Conservation (phyloP, 1,140 invertebrate genomes). For the Telenomus remus region DNA sequence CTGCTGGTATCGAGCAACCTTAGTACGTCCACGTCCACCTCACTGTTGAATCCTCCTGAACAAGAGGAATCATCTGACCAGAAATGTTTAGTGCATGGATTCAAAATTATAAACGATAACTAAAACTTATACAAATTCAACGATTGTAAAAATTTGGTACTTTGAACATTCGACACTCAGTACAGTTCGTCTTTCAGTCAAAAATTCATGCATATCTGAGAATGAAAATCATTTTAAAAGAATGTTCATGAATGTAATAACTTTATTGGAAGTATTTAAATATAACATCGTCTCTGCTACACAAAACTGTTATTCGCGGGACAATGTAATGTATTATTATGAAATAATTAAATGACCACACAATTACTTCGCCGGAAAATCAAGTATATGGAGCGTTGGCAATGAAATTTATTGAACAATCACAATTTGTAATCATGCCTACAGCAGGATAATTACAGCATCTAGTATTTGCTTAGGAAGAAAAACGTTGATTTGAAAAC, state of each 20-base stretch:
- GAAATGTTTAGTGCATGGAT: too few relatives aligned
- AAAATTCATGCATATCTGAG: too few relatives aligned
- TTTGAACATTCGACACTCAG: too few relatives aligned
- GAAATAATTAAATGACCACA: constrained; percentile 23
- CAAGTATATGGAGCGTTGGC: not conserved
- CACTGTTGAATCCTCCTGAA: constrained; percentile 41
- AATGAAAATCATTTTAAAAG: too few relatives aligned
- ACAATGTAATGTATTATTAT: constrained; percentile 1
- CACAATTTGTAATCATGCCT: too few relatives aligned
- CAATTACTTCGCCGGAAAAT: constrained; percentile 27
- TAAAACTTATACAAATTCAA: too few relatives aligned
- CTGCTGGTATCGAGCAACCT: constrained; percentile 34
- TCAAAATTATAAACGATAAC: too few relatives aligned
- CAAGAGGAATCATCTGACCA: constrained; percentile 48
- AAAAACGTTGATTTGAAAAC: not conserved
- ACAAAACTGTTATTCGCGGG: not conserved
- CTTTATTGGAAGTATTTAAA: not conserved
- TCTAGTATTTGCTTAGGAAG: not conserved
- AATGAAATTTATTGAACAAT: too few relatives aligned
- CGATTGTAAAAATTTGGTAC: too few relatives aligned
- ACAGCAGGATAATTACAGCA: not conserved
- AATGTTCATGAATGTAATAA: too few relatives aligned
- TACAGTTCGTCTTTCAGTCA: too few relatives aligned
- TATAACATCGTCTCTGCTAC: not conserved
- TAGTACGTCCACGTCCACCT: constrained; percentile 37